Evolutionary conservation across 2,888 invertebrate species (phyloP).

Genomic region (Apoda limacodes): DNA sequence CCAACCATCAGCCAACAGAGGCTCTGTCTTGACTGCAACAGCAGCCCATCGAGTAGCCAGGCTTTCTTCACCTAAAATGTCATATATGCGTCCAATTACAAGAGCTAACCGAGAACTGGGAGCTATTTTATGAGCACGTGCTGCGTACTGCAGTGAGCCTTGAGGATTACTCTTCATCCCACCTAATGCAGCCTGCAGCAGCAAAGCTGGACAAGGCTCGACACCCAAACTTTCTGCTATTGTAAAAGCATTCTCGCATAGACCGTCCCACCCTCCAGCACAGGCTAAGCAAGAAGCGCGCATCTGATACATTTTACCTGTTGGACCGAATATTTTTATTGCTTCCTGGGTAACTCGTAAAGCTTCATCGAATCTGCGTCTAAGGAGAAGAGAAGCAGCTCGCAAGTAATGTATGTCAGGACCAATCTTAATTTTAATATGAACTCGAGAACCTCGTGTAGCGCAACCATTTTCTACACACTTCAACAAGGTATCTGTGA

Average conservation of each 20-base stretch:
- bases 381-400: conserved; percentile 39
- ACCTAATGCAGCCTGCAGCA: conserved; percentile 39
- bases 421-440: conserved; percentile 17
- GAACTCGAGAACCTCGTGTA: conserved; percentile 30
- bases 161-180: conserved; percentile 30
- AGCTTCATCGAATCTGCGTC: conserved; percentile 31
- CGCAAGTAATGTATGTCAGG: conserved; percentile 42
- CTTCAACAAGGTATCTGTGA: conserved; percentile 36
- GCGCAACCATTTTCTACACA: conserved; percentile 42
- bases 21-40: conserved; percentile 46
- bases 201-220: conserved; percentile 31
- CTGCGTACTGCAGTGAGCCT: conserved; percentile 46
- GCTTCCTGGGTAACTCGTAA: conserved; percentile 30
- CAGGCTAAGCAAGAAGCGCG: conserved; percentile 35
- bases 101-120: conserved; percentile 48
- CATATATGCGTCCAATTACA: conserved; percentile 40
- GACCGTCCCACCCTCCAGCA: conserved; percentile 39
- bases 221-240: conserved; percentile 43
- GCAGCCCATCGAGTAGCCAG: conserved; percentile 51
- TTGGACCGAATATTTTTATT: conserved; percentile 41
- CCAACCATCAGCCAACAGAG: conserved; percentile 53
- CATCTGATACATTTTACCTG: conserved; percentile 44
- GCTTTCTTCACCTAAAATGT: conserved; percentile 29
- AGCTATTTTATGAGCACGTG: conserved; percentile 42
- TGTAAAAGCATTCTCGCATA: conserved; percentile 35